Evolutionary conservation across 2,888 invertebrate genomes (phyloP), one percentile per base, ranked within the genome.

Genomic region (Dastarcus helophoroides): DNA sequence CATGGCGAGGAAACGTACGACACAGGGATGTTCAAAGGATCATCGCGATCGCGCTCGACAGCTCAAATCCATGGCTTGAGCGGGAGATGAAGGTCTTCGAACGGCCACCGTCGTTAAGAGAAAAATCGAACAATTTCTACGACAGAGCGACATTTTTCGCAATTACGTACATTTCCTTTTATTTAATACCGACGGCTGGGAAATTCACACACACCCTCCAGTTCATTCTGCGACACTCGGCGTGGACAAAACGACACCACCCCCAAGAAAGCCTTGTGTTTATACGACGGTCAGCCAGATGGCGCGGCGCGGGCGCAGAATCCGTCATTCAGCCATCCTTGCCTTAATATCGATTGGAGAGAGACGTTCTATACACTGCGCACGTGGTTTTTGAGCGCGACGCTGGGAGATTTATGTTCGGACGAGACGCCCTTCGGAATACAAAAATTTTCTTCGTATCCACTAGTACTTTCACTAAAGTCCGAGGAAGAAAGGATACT

Each of bases 31-130:
- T 41, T 46, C 46, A 48, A 42, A 46, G 45, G 51, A 59, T 56
- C 59, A 58, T 53, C 58, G 57, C 43, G 43, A 49, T 44, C 51
- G 49, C 39, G 48, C 50, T 40, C 51, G 46, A 41, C 43, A 48
- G 50, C 44, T 47, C 47, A 52, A 50, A 52, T 56, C 53, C 58
- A 58, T 56, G 49, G 48, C 52, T 52, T 42, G 48, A 48, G 48
- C 45, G 41, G 29, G 30, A n/a, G 26, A 25, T 23, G 25, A 29
- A 28, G 26, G 14, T n/a, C n/a, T n/a, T n/a, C n/a, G n/a, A n/a
- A n/a, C n/a, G n/a, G n/a, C n/a, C n/a, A n/a, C n/a, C n/a, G n/a
- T n/a, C n/a, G n/a, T n/a, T n/a, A n/a, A n/a, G n/a, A n/a, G n/a
- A n/a, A n/a, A n/a, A n/a, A n/a, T n/a, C n/a, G n/a, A n/a, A n/a